A percentile compares a stretch with the other conserved stretches of the same genome.
Evolutionary conservation across 2,797 vertebrate species (phyloP).

Genomic region (Periophthalmus magnuspinnatus): DNA sequence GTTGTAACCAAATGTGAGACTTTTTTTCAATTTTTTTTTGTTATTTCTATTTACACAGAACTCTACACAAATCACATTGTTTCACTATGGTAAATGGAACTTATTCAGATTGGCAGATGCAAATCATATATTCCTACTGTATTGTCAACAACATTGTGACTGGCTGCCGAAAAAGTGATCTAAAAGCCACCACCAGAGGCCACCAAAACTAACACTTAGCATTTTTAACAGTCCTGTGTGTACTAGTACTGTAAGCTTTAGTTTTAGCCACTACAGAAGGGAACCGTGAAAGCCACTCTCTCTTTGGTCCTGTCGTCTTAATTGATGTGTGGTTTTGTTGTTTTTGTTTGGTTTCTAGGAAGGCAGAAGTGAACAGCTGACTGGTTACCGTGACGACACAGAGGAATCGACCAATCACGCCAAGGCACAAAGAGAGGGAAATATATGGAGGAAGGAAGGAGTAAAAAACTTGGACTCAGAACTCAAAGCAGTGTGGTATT

Average conservation of each 20-base stretch:
- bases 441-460: conserved; percentile 1
- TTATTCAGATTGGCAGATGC: too few relatives aligned
- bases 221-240: not conserved
- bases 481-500: not conserved
- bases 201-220: not conserved
- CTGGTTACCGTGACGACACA: not conserved
- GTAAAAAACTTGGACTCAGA: not conserved
- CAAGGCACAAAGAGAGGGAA: not conserved
- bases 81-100: too few relatives aligned
- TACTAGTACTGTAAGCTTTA: not conserved
- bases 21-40: too few relatives aligned
- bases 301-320: not conserved
- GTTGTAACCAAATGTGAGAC: too few relatives aligned
- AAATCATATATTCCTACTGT: not conserved
- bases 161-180: not conserved
- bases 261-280: not conserved
- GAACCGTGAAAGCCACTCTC: not conserved
- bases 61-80: not conserved
- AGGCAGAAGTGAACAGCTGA: conserved; percentile 1
- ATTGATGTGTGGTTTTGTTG: conserved; percentile 2
- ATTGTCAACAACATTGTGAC: not conserved
- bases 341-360: not conserved
- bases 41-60: too few relatives aligned
- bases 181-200: not conserved
- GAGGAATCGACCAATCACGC: conserved; percentile 8